Conservation (phyloP, 2,888 invertebrate genomes). For the Cantharis rustica region DNA sequence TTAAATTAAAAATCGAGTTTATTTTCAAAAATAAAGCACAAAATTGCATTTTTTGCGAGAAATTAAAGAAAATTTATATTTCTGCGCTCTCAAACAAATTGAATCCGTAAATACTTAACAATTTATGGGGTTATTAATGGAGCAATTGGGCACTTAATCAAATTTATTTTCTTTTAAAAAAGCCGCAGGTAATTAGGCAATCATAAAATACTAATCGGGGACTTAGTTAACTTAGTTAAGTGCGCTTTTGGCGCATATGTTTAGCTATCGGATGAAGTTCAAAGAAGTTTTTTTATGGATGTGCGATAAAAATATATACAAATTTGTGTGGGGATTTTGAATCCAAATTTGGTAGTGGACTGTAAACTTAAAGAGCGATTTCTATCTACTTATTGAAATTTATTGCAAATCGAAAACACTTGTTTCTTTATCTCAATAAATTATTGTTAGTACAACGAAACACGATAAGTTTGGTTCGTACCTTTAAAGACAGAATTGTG, state of each 20-base stretch:
- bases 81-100: neutral
- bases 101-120: neutral
- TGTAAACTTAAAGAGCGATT: constrained; percentile 14
- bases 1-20: constrained; percentile 48
- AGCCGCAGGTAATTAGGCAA: constrained; percentile 13
- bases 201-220: constrained; percentile 6
- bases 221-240: neutral
- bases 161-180: neutral
- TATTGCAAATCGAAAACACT: constrained; percentile 26
- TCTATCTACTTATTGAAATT: constrained; percentile 28
- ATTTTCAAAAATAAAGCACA: neutral
- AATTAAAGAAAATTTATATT: neutral
- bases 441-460: constrained; percentile 21
- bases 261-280: neutral
- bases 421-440: constrained; percentile 30
- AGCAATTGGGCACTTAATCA: neutral
- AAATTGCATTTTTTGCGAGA: neutral
- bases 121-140: neutral
- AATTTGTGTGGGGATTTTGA: neutral
- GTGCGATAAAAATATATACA: neutral
- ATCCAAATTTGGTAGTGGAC: constrained; percentile 18
- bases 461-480: constrained; percentile 28
- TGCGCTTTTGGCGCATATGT: neutral
- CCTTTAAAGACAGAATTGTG: constrained; percentile 32
- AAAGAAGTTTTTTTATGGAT: neutral